phyloP scores from a whole-genome alignment of 2,888 invertebrate genomes.

The Clusia tigrina region DNA sequence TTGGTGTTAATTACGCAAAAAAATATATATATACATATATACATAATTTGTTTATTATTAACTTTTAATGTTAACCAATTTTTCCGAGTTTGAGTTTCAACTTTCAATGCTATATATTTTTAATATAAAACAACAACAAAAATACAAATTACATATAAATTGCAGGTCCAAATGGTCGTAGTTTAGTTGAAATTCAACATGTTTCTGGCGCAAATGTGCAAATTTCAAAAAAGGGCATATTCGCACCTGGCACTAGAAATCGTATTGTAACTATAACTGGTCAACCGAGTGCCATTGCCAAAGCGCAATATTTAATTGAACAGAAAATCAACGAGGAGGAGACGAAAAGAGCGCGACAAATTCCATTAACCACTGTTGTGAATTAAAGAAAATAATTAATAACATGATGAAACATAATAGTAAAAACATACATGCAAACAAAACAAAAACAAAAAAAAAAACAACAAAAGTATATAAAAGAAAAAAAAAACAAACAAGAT shows the following conservation, averaged over 20 bases:
- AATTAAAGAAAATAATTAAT: slow-evolving; percentile 50
- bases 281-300: slow-evolving; percentile 84
- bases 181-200: slow-evolving; percentile 96
- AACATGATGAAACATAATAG: not conserved
- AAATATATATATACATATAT: not conserved
- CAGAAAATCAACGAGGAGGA: slow-evolving; percentile 97
- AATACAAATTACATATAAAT: slow-evolving; percentile 42
- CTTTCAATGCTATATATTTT: not conserved
- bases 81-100: too few species aligned
- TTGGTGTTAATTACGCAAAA: not conserved
- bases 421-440: not conserved
- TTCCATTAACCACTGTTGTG: slow-evolving; percentile 71
- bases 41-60: not conserved
- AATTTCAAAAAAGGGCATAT: slow-evolving; percentile 98
- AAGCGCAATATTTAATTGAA: slow-evolving; percentile 95
- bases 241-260: slow-evolving; percentile 96
- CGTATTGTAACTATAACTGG: slow-evolving; percentile 96
- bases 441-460: not conserved
- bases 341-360: slow-evolving; percentile 91
- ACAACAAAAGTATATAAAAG: not conserved
- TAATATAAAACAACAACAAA: slow-evolving; percentile 22
- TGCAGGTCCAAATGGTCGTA: slow-evolving; percentile 90
- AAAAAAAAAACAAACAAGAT: slow-evolving; percentile 4
- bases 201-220: slow-evolving; percentile 97
- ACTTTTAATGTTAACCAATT: not conserved